Conservation (phyloP, 2,888 invertebrate species). For the Magallana nippona region DNA sequence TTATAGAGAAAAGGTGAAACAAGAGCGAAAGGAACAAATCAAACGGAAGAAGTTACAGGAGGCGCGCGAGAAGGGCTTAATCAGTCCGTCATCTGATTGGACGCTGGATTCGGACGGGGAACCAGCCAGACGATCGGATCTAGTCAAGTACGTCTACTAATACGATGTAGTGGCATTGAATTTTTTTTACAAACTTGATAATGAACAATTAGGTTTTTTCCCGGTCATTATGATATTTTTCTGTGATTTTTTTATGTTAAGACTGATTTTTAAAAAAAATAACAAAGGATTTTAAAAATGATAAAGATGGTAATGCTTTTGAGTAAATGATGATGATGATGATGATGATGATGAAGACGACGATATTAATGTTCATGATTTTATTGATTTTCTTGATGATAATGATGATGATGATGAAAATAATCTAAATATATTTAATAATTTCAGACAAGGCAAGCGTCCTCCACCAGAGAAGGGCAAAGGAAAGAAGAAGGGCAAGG, state of each 20-base stretch:
- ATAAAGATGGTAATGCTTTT: not conserved
- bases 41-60: conserved; percentile 64
- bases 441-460: conserved; percentile 56
- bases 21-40: conserved; percentile 46
- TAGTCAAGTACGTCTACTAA: conserved; percentile 59
- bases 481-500: conserved; percentile 61
- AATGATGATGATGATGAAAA: not conserved
- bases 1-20: conserved; percentile 45
- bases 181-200: too few relatives aligned
- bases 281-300: too few relatives aligned
- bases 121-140: conserved; percentile 63
- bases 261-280: too few relatives aligned
- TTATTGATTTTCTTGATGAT: not conserved
- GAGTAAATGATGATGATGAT: too few relatives aligned
- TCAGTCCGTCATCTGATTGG: conserved; percentile 67
- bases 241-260: too few relatives aligned
- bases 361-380: too few relatives aligned
- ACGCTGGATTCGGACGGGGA: conserved; percentile 65
- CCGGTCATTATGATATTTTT: too few relatives aligned
- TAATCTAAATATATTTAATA: not conserved
- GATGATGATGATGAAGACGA: too few relatives aligned
- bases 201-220: too few relatives aligned
- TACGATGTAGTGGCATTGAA: not conserved
- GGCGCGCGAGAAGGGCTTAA: conserved; percentile 61
- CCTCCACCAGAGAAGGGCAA: conserved; percentile 50